Percentiles rank a stretch among this genome's conserved stretches.
Evolutionary conservation across 2,113 vertebrate genomes (phyloP).

Genomic region (Hyperopisus bebe): DNA sequence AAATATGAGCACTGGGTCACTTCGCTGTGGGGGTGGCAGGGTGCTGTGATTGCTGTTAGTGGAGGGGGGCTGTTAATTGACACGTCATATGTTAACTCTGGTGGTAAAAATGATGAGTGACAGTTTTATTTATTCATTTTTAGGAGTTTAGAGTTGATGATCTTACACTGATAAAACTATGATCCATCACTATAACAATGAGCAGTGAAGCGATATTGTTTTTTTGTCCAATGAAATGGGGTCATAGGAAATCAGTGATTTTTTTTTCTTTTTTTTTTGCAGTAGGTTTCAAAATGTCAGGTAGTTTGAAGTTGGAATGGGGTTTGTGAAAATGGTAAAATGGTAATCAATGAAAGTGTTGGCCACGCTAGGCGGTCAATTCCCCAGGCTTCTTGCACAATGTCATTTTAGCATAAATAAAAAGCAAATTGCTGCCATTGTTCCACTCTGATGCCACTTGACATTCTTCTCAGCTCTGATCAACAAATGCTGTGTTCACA

Average conservation of each 20-base stretch:
- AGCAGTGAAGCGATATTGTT: not conserved
- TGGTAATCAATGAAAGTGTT: not conserved
- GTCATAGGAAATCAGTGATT: not conserved
- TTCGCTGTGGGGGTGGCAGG: not conserved
- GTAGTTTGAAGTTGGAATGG: not conserved
- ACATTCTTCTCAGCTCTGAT: not conserved
- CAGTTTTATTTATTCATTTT: not conserved
- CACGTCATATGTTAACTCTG: not conserved
- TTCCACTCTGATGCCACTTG: not conserved
- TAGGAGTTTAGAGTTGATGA: not conserved
- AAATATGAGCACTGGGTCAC: not conserved
- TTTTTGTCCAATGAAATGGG: not conserved
- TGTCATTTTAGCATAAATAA: conserved; percentile 1
- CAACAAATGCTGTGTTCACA: not conserved
- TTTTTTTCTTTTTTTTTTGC: not conserved
- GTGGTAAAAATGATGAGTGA: not conserved
- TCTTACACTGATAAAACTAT: not conserved
- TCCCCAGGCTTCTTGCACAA: not conserved
- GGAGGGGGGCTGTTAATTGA: not conserved
- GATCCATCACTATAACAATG: not conserved
- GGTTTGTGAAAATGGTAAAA: not conserved
- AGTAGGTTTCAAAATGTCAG: conserved; percentile 11
- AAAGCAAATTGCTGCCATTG: not conserved
- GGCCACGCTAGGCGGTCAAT: not conserved
- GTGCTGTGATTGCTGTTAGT: not conserved